phyloP scores from a whole-genome alignment of 2,797 vertebrate genomes.

The Enteromius radiatus region DNA sequence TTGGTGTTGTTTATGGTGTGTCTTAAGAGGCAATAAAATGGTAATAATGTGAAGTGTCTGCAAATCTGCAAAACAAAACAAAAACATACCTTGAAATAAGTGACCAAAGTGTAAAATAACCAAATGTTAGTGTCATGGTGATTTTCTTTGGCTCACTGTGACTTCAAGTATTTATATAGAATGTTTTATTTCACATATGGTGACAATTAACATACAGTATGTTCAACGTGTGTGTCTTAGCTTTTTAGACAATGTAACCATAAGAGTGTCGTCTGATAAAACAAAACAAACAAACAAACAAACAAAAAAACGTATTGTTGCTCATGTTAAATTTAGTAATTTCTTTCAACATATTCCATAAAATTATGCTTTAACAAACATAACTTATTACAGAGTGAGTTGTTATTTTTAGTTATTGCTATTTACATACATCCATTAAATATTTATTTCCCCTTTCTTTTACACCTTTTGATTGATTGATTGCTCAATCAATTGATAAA shows the following conservation, averaged over 20 bases:
- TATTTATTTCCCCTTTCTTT: not conserved
- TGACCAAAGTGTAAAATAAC: not conserved
- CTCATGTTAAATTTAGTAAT: not conserved
- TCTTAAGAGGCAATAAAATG: not conserved
- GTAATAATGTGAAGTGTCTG: not conserved
- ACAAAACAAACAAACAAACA: not conserved
- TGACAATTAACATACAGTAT: not conserved
- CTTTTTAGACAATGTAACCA: not conserved
- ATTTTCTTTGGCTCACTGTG: not conserved
- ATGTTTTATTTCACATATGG: not conserved
- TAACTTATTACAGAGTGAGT: not conserved
- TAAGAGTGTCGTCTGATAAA: no score
- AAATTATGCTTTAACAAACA: not conserved
- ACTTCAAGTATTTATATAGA: not conserved
- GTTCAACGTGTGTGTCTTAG: not conserved
- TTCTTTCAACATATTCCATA: not conserved
- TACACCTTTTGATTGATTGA: no score
- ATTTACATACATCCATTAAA: not conserved
- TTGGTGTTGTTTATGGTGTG: not conserved
- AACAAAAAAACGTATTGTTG: not conserved
- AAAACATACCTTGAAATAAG: not conserved
- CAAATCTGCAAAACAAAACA: not conserved
- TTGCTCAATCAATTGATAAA: not conserved
- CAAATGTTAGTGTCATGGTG: not conserved
- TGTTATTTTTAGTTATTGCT: not conserved